phyloP scores from a whole-genome alignment of 2,113 vertebrate genomes.

The Phrynosoma platyrhinos region DNA sequence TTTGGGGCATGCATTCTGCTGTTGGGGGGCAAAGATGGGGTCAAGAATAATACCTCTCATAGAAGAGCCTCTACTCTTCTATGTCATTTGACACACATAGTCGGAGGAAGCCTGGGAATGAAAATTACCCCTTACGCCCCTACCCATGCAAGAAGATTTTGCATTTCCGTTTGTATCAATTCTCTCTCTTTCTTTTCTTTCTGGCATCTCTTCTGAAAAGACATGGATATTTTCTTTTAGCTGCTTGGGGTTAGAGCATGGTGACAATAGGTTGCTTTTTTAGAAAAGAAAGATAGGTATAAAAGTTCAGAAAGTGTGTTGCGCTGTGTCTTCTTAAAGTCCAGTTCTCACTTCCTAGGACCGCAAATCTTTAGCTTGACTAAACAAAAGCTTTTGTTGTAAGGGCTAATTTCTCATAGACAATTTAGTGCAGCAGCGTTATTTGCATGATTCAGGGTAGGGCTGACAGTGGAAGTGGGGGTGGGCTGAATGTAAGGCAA shows the following conservation, averaged over 20 bases:
- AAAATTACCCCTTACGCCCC: neutral
- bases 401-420: conserved; percentile 6
- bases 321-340: neutral
- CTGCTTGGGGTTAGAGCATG: neutral
- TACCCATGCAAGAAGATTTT: neutral
- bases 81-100: conserved; percentile 3
- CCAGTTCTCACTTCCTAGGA: neutral
- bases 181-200: neutral
- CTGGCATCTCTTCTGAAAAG: conserved; percentile 43
- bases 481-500: conserved; percentile 26
- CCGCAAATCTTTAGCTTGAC: neutral
- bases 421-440: neutral
- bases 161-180: conserved; percentile 28
- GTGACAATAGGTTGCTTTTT: neutral
- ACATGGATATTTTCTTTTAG: conserved; percentile 9
- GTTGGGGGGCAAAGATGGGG: neutral
- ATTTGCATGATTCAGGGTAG: neutral
- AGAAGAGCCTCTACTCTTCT: neutral
- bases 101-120: conserved; percentile 1
- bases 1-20: neutral
- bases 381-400: conserved; percentile 30
- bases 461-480: neutral
- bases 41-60: conserved; percentile 20
- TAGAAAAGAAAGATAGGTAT: neutral
- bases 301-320: neutral